Base-by-base conservation (phyloP, 2,888 invertebrate species). In the Erebia aethiops region DNA sequence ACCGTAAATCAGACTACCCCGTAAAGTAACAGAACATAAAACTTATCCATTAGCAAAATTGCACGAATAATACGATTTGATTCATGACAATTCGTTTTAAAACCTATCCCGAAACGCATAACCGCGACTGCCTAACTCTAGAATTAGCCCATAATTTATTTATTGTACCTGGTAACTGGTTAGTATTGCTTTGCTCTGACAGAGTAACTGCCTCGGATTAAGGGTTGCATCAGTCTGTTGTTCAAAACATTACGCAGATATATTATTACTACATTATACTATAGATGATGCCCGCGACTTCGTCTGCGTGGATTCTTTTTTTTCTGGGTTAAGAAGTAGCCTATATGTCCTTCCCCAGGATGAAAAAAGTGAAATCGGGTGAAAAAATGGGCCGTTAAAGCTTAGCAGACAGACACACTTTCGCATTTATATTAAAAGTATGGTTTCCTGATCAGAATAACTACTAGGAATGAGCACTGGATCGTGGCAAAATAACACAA, bases 71-170 rank as follows among this genome's bases (percentile, higher is more conserved):
- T 9, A 54, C 54, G 49, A 73, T 69, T 70, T 73, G 74, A 75
- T 73, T 76, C 73, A 77, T 61, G 69, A 65, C 64, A 67, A 71
- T 66, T 69, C 69, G 75, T 74, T 73, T 67, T 18, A 54, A 54
- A 54, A 18, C 18, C 74, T 74, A 69, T 69, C 72, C 71, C 71
- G 71, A 72, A 67, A 70, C 68, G 71, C 62, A 76, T 76, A 77
- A 75, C 73, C 76, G 77, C 75, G 74, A 75, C 73, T 75, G 77
- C 75, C 74, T 1, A 21, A 21, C 21, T 21, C 26, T 70, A 74
- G 82, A 83, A 84, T 85, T 83, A 86, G 79, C 77, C 74, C 52
- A 43, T 70, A 80, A 86, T 86, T 84, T 84, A 86, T 84, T 72
- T 84, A 86, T 84, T 72, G 78, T 75, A 79, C 77, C 81, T 80